phyloP scores from a whole-genome alignment of 2,797 vertebrate genomes.

The Otolemur crassicaudatus region DNA sequence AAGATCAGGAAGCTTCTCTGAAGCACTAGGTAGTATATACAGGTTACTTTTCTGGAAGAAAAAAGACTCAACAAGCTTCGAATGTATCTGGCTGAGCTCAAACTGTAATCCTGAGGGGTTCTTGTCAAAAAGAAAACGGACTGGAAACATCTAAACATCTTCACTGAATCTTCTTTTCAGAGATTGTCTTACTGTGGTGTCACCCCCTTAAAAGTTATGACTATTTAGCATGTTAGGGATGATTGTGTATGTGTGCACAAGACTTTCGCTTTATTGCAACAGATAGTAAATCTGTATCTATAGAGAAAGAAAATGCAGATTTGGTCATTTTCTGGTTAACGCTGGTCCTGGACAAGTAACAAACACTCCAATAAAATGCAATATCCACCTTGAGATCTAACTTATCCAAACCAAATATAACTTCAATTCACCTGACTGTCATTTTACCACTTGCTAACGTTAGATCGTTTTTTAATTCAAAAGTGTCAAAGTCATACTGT shows the following conservation, averaged over 20 bases:
- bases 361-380: neutral
- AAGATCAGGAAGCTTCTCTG: neutral
- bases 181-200: neutral
- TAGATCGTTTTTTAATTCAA: constrained; percentile 24
- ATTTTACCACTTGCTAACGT: neutral
- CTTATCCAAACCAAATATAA: neutral
- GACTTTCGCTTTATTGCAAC: neutral
- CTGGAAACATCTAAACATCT: neutral
- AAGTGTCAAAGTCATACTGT: neutral
- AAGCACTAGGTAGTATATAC: neutral
- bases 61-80: neutral
- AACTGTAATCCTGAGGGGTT: neutral
- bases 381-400: neutral
- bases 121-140: neutral
- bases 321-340: neutral
- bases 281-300: neutral
- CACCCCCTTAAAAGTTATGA: neutral
- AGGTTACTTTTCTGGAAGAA: neutral
- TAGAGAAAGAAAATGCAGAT: neutral
- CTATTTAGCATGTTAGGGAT: neutral
- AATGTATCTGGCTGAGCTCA: neutral
- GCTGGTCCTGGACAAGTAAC: neutral
- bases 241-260: neutral
- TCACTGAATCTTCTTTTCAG: neutral
- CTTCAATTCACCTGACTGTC: neutral